Conservation (phyloP, 1,140 invertebrate species). For the Drosophila pectinifera region DNA sequence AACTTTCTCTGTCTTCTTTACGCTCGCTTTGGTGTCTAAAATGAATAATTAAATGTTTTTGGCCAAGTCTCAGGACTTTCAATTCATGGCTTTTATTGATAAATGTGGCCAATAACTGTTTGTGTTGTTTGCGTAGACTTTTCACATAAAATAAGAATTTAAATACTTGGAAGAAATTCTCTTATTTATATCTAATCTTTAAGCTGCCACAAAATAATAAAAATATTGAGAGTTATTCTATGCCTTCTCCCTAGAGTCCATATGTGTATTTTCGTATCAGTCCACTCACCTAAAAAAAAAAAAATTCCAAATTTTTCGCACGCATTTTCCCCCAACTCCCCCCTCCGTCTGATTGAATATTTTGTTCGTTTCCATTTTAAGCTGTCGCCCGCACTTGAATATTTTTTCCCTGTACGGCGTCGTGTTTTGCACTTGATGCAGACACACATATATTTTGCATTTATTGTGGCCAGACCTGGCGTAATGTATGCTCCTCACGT, state of each 20-base stretch:
- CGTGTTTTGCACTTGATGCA: constrained; percentile 73
- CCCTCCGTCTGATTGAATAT: constrained; percentile 70
- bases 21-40: neutral
- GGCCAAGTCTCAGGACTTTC: neutral
- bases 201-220: neutral
- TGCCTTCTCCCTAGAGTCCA: neutral
- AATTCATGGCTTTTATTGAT: constrained; percentile 1
- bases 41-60: constrained; percentile 18
- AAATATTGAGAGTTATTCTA: neutral
- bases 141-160: neutral
- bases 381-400: constrained; percentile 62
- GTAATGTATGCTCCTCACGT: constrained; percentile 80
- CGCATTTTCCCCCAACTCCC: constrained; percentile 24
- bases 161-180: neutral
- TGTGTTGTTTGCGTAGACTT: neutral
- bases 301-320: constrained; percentile 57
- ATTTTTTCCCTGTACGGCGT: constrained; percentile 32
- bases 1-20: neutral
- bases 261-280: constrained; percentile 21
- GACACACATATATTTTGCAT: constrained; percentile 62
- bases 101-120: neutral
- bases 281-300: constrained; percentile 15
- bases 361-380: constrained; percentile 59
- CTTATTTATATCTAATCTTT: neutral
- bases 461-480: constrained; percentile 66